A percentile compares a stretch with the other conserved stretches of the same genome.
phyloP scores from a whole-genome alignment of 2,113 vertebrate genomes.

The Budorcas taxicolor region DNA sequence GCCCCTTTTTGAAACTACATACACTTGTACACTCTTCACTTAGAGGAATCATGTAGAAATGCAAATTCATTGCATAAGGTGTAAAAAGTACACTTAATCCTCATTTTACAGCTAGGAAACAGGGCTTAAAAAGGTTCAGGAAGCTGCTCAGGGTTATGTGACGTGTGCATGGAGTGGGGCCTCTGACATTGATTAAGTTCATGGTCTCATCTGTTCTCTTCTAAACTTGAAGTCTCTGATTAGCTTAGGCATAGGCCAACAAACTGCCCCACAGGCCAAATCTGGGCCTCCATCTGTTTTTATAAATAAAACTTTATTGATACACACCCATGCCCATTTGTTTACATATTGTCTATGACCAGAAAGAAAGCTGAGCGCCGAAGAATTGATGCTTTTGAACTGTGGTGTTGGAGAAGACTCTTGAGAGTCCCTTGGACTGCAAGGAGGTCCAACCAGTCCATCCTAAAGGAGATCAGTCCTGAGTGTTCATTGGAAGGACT shows the following conservation, averaged over 20 bases:
- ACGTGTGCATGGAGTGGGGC: neutral
- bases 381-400: neutral
- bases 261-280: neutral
- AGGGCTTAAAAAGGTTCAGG: neutral
- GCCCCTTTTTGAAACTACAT: neutral
- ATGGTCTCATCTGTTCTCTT: neutral
- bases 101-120: neutral
- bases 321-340: neutral
- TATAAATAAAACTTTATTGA: conserved; percentile 25
- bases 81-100: neutral
- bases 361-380: neutral
- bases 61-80: too few relatives aligned
- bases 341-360: neutral
- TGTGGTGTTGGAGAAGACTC: neutral
- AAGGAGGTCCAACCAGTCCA: neutral
- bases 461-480: neutral
- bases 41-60: neutral
- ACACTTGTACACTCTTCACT: neutral
- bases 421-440: neutral
- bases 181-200: neutral
- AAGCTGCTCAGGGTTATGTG: neutral
- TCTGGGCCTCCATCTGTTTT: neutral
- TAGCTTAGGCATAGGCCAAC: neutral
- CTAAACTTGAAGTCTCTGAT: neutral
- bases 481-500: neutral